phyloP scores from a whole-genome alignment of 2,888 invertebrate genomes.

The Blastobasis lacticolella region DNA sequence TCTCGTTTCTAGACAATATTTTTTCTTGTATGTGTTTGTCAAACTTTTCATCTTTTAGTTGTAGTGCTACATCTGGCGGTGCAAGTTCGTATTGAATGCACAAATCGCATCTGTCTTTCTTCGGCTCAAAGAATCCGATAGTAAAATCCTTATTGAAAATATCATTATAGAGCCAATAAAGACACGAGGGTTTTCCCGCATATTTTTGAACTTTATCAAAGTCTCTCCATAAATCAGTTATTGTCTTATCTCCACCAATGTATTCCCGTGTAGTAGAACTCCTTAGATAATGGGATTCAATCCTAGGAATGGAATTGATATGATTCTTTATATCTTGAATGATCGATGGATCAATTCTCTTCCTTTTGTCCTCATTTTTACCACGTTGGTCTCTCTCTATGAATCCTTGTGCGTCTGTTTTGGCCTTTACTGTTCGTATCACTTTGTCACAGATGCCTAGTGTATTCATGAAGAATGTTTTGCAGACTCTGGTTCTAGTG shows the following conservation, averaged over 20 bases:
- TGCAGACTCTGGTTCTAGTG: neutral
- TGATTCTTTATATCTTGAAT: neutral
- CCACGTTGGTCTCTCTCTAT: neutral
- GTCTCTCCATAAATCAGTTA: constrained; percentile 2
- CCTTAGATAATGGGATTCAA: constrained; percentile 6
- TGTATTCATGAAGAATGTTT: too few relatives aligned
- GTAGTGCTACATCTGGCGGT: neutral
- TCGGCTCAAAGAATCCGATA: constrained; percentile 5
- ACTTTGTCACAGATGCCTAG: neutral
- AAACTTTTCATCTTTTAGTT: constrained; percentile 4
- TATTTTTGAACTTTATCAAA: neutral
- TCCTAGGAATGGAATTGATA: neutral
- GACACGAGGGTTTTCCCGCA: neutral
- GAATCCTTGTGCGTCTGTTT: neutral
- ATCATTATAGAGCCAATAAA: constrained; percentile 1
- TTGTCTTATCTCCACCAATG: constrained; percentile 2
- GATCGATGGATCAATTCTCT: neutral
- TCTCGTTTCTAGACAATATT: constrained; percentile 8
- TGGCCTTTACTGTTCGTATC: neutral
- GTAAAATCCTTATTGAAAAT: constrained; percentile 1
- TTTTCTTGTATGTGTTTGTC: constrained; percentile 9
- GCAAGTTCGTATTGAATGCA: constrained; percentile 8
- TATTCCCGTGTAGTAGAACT: constrained; percentile 3
- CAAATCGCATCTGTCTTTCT: constrained; percentile 12
- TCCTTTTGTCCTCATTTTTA: neutral